Base-by-base conservation (phyloP, 2,113 vertebrate species). In the Tinamus guttatus region DNA sequence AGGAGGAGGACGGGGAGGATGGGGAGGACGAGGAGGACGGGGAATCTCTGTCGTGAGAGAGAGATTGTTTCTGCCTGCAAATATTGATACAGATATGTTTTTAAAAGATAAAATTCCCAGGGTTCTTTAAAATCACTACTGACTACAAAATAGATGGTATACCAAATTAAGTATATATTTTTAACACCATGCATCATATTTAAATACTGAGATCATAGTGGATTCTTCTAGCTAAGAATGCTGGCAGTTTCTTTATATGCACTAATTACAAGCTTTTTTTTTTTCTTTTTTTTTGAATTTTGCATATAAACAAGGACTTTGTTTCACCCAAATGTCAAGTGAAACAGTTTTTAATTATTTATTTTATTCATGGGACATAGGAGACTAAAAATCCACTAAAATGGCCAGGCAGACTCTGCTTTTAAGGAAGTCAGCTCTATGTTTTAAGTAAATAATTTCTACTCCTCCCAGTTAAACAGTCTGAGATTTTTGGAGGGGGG, bases 41-140 rank as follows among this genome's bases (percentile, higher is more conserved):
- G 3, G 99, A 99, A 96, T 99, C 99, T 25, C 98, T 99, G 73
- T 98, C 99, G 92, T 99, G 98, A 87, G 98, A n/a, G n/a, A n/a
- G n/a, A n/a, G n/a, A n/a, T n/a, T n/a, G 98, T 95, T 98, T 98
- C 91, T 95, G 97, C 89, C 99, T 99, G 96, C 71, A 97, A 91
- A 74, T 7, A 96, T 77, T 90, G 24, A 76, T 81, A 82, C 30
- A 64, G 86, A 38, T 13, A 87, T 56, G n/a, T 56, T 52, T 43
- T 32, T 70, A 22, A 63, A 65, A 63, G 81, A 85, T 20, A n/a
- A 79, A 40, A 11, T 43, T 40, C 38, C 43, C 40, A 41, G 28
- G 16, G 25, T 43, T 43, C 43, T 43, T 43, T 43, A 43, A 43
- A 43, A 43, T 43, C 43, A 43, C n/a, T n/a, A n/a, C n/a, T n/a